These are phyloP conservation scores for Folsomia manolachei DNA, from an alignment of 2,888 invertebrate species.

Conservation along the genomic window DNA sequence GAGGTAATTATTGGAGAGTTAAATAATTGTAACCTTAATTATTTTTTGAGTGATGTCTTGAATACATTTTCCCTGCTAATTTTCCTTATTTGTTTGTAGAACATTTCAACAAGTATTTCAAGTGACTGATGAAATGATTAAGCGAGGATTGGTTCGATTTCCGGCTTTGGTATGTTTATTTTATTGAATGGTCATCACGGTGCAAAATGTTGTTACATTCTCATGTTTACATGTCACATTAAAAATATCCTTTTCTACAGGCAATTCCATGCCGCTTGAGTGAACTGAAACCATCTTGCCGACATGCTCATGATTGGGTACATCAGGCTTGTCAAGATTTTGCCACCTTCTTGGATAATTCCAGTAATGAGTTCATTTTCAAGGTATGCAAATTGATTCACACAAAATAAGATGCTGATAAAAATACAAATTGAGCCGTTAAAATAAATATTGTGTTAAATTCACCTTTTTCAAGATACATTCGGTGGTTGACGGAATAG, in stretches of 20 bases:
- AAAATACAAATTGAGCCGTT: neutral
- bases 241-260: too few species aligned
- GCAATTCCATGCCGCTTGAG: conserved; percentile 40
- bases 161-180: conserved; percentile 28
- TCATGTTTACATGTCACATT: too few species aligned
- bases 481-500: conserved; percentile 74
- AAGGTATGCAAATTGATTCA: conserved; percentile 14
- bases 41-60: too few species aligned
- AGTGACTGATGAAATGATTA: neutral
- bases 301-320: conserved; percentile 35
- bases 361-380: conserved; percentile 7
- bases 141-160: neutral
- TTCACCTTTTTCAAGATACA: conserved; percentile 59
- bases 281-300: conserved; percentile 29
- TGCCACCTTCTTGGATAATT: neutral
- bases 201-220: too few species aligned
- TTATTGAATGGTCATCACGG: too few species aligned
- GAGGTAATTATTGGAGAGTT: too few species aligned
- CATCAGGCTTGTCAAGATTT: conserved; percentile 4
- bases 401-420: too few species aligned
- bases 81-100: too few species aligned
- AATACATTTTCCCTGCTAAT: too few species aligned
- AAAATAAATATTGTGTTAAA: neutral
- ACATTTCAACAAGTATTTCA: conserved; percentile 26
- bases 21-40: too few species aligned